Conservation (phyloP, 2,888 invertebrate genomes). For the Lottia scabra region DNA sequence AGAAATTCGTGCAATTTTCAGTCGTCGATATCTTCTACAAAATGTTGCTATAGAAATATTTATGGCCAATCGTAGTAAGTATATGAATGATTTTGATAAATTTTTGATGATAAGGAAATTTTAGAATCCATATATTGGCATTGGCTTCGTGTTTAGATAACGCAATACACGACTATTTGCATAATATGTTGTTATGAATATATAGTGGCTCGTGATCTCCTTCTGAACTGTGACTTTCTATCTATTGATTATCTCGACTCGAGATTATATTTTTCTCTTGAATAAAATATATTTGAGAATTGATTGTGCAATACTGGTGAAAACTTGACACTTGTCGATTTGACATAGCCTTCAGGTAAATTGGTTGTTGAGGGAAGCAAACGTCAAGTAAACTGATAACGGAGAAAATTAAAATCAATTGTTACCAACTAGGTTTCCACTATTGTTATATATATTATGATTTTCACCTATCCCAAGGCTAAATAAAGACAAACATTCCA, state of each 20-base stretch:
- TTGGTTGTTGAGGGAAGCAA: background rate
- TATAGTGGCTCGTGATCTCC: too few relatives aligned
- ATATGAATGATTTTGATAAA: too few relatives aligned
- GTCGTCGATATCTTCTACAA: conserved; percentile 94
- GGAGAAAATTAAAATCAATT: conserved; percentile 1
- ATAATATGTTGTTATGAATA: too few relatives aligned
- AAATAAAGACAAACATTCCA: background rate
- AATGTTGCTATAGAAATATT: conserved; percentile 97
- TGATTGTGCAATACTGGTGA: background rate
- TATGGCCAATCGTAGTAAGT: conserved; percentile 96
- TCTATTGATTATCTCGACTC: background rate
- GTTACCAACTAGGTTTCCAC: background rate
- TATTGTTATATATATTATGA: background rate
- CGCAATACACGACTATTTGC: too few relatives aligned
- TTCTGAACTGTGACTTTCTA: too few relatives aligned
- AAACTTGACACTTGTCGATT: background rate
- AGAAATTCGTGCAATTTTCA: conserved; percentile 98
- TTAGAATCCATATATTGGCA: background rate
- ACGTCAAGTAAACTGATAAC: background rate
- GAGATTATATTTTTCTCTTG: background rate
- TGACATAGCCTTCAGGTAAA: background rate
- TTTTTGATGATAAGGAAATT: background rate
- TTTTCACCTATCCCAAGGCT: background rate
- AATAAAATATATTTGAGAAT: background rate
- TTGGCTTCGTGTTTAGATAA: too few relatives aligned